Evolutionary conservation across 2,888 invertebrate species (phyloP).

Genomic region (Idaea dimidiata): DNA sequence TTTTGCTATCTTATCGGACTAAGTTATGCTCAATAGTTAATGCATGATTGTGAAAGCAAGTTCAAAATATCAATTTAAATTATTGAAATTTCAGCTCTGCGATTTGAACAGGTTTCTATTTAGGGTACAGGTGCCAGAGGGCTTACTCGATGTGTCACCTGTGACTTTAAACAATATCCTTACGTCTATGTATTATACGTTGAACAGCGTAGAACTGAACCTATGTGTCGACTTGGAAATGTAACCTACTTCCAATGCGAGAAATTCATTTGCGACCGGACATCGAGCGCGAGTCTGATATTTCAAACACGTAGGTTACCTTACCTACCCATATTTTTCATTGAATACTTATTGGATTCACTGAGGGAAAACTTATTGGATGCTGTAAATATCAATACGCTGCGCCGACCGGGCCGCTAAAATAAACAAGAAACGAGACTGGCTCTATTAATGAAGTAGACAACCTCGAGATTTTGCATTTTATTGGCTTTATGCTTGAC

Average conservation of each 20-base stretch:
- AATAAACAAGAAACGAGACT: constrained; percentile 1
- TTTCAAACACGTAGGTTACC: constrained; percentile 34
- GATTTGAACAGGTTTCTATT: constrained; percentile 33
- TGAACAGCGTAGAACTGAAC: constrained; percentile 52
- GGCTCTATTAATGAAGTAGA: neutral
- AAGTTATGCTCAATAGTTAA: constrained; percentile 12
- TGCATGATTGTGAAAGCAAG: constrained; percentile 4
- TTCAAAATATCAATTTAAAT: constrained; percentile 24
- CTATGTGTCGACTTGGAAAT: constrained; percentile 15
- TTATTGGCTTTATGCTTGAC: constrained; percentile 20
- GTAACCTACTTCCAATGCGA: constrained; percentile 67
- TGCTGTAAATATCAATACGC: neutral
- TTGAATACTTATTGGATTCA: constrained; percentile 9
- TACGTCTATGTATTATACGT: constrained; percentile 35
- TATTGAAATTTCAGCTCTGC: neutral
- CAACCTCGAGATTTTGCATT: constrained; percentile 24
- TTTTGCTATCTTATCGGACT: constrained; percentile 1
- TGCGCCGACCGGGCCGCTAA: neutral
- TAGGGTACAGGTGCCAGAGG: constrained; percentile 36
- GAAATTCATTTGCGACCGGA: constrained; percentile 57
- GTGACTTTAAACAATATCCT: constrained; percentile 40
- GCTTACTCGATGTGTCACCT: constrained; percentile 28
- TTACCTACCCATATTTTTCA: constrained; percentile 17
- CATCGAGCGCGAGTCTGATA: constrained; percentile 38
- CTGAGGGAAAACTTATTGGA: constrained; percentile 7